Evolutionary conservation across 2,797 vertebrate species (phyloP).

Genomic region (Jordanella pulchra): DNA sequence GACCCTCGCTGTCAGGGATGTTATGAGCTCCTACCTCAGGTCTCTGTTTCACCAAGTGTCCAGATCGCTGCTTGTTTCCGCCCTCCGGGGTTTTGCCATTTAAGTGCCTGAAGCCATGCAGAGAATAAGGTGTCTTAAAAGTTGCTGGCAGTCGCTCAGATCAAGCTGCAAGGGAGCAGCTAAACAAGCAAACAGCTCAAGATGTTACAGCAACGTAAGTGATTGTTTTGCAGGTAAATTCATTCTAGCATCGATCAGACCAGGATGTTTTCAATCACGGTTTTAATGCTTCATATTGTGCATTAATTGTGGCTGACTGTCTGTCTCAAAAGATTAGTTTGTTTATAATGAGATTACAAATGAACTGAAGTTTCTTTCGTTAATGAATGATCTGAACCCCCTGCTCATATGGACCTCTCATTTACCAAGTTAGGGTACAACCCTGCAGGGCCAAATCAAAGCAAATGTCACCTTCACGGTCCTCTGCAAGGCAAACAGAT

Average conservation of each 20-base stretch:
- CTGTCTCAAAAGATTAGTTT: background rate
- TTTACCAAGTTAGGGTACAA: slow-evolving; percentile 91
- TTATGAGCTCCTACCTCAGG: slow-evolving; percentile 15
- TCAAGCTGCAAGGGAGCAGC: slow-evolving; percentile 48
- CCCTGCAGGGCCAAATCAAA: background rate
- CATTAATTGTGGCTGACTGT: background rate
- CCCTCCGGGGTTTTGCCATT: background rate
- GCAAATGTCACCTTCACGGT: background rate
- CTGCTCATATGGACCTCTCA: slow-evolving; percentile 86
- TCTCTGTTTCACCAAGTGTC: background rate
- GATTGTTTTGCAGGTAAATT: background rate
- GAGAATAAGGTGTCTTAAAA: slow-evolving; percentile 49
- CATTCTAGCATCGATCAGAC: background rate
- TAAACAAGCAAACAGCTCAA: slow-evolving; percentile 32
- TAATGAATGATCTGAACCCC: slow-evolving; percentile 52
- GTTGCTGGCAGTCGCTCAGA: slow-evolving; percentile 63
- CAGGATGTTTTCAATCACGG: background rate
- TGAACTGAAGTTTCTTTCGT: slow-evolving; percentile 12
- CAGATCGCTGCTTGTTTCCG: slow-evolving; percentile 1
- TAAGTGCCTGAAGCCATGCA: slow-evolving; percentile 56
- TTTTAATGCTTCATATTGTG: background rate
- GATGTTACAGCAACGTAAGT: slow-evolving; percentile 75
- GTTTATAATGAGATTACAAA: background rate
- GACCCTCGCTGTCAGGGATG: background rate
- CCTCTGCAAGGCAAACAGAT: background rate